phyloP scores from a whole-genome alignment of 2,888 invertebrate species.

The Eupithecia centaureata region DNA sequence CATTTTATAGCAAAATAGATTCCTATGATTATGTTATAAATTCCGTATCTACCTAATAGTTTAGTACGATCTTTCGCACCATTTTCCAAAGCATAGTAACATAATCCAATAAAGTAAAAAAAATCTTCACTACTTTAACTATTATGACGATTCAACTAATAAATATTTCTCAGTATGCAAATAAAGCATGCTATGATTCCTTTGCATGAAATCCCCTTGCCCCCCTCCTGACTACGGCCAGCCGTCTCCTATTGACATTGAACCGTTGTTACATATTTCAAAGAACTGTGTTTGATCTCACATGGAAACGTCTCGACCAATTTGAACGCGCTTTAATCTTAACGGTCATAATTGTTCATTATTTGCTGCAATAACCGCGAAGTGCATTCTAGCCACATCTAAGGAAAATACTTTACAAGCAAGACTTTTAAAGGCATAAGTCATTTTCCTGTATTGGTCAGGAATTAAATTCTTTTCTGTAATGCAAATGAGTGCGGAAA shows the following conservation, averaged over 20 bases:
- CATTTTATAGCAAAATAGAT: not conserved
- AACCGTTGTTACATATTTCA: conserved; percentile 79
- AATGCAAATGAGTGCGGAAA: conserved; percentile 16
- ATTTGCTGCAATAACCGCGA: conserved; percentile 14
- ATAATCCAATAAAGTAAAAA: too few relatives aligned
- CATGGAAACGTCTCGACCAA: conserved; percentile 57
- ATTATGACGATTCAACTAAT: too few relatives aligned
- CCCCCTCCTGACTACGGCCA: conserved; percentile 39
- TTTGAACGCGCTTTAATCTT: conserved; percentile 59
- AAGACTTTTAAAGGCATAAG: conserved; percentile 7
- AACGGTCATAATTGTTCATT: conserved; percentile 31
- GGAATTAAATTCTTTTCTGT: conserved; percentile 10
- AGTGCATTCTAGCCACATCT: conserved; percentile 17
- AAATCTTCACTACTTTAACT: too few relatives aligned
- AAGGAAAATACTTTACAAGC: conserved; percentile 7
- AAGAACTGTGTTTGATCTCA: conserved; percentile 73
- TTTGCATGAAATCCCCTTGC: too few relatives aligned
- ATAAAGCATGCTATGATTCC: too few relatives aligned
- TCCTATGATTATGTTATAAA: not conserved
- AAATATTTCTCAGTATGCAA: too few relatives aligned
- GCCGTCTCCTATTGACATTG: conserved; percentile 74
- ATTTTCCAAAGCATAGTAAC: too few relatives aligned
- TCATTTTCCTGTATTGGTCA: not conserved
- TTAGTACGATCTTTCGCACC: too few relatives aligned
- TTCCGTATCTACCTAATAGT: too few relatives aligned